These are phyloP conservation scores for Apus apus DNA, from an alignment of 2,113 vertebrate genomes.

Conservation along the genomic window DNA sequence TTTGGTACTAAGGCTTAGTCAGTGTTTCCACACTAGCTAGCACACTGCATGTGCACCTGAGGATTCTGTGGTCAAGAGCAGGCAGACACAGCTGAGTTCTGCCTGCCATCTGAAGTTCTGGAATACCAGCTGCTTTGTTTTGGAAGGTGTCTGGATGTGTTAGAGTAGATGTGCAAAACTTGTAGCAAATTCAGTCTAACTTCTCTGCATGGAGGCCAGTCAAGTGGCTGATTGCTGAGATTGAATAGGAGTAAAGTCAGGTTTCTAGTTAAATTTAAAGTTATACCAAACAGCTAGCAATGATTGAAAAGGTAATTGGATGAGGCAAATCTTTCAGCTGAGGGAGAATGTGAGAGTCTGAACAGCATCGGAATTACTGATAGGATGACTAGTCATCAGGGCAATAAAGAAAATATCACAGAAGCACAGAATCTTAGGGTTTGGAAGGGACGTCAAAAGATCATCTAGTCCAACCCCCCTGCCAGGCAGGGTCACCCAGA, in stretches of 20 bases:
- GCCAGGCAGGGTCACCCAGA: too few species aligned
- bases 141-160: not conserved
- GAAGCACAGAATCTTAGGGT: not conserved
- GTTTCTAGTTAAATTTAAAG: not conserved
- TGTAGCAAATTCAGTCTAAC: not conserved
- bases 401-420: not conserved
- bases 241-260: not conserved
- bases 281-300: not conserved
- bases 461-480: too few species aligned
- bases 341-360: not conserved
- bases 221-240: not conserved
- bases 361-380: not conserved
- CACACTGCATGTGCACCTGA: not conserved
- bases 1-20: not conserved
- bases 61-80: not conserved
- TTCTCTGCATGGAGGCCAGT: not conserved
- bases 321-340: not conserved
- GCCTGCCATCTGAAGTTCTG: not conserved
- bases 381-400: not conserved
- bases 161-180: not conserved
- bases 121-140: not conserved
- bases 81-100: not conserved
- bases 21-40: not conserved
- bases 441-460: too few species aligned
- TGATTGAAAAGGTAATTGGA: not conserved